Base-by-base conservation (phyloP, 2,888 invertebrate genomes). In the Brachypterus glaber region DNA sequence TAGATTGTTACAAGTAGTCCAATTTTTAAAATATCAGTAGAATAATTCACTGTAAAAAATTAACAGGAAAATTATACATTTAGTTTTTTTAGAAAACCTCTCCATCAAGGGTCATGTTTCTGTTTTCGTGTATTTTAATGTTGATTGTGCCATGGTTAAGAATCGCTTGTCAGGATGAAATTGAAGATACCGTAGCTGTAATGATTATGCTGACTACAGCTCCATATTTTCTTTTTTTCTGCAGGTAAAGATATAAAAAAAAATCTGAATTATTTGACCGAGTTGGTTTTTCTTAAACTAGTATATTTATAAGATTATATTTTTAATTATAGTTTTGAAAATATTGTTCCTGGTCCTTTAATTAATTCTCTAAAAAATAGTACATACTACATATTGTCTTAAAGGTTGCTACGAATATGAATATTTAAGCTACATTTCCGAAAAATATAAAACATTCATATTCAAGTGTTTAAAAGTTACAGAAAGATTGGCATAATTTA, bases 151-250 rank as follows among this genome's bases (percentile, higher is more conserved):
- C 95, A 8, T 81, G 86, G 41, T 64, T 96, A 35, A 71, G 97
- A 41, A 68, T 93, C 12, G 75, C 82, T 43, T 97, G 96, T 55
- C 74, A 80, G 14, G 83, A 88, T 39, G 82, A 84, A 61, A 77
- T 82, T 34, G 96, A 97, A 64, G 96, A 97, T 59, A 79, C 88
- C 44, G 74, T 95, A 2, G 89, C 91, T 1, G 86, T 96, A 2
- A 76, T 91, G 41, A 91, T 95, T 9, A 95, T 96, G 84, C 69
- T 97, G 17, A 89, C 91, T 8, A 96, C 95, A 0, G 89, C 95
- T 0, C 92, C 95, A 0, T 97, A 96, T 65, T 96, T 96, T 63
- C 70, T 97, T 35, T 97, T 96, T 69, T 98, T 96, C 66, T 97
- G 95, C 70, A 76, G 92, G 89, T 89, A 63, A 48, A 47, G n/a